Evolutionary conservation across 2,888 invertebrate species (phyloP).

Genomic region (Andricus quercusramuli): DNA sequence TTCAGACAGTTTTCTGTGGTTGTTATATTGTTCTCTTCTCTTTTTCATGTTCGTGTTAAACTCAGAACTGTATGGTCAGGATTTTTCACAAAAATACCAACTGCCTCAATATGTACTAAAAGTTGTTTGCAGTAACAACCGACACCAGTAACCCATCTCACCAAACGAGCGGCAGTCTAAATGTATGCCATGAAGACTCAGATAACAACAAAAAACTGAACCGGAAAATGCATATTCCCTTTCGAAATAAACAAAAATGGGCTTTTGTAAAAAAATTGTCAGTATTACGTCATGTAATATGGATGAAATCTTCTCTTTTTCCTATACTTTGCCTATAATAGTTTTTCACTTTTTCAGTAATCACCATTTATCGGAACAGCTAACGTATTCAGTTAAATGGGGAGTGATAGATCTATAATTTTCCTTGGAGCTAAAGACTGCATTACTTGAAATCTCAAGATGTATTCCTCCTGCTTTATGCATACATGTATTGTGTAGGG

Average conservation of each 20-base stretch:
- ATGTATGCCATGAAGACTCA: background rate
- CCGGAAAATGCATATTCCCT: background rate
- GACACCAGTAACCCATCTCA: background rate
- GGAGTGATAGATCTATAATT: background rate
- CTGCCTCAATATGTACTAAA: background rate
- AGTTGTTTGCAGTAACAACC: background rate
- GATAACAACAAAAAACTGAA: background rate
- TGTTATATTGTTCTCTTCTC: background rate
- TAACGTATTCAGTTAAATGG: background rate
- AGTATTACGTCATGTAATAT: background rate
- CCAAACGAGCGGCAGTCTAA: background rate
- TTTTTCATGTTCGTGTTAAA: background rate
- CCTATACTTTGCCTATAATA: background rate
- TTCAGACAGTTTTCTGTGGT: too few relatives aligned
- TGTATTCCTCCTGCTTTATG: background rate
- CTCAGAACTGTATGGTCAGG: background rate
- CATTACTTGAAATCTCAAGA: background rate
- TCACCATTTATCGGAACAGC: too few relatives aligned
- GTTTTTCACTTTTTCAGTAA: too few relatives aligned
- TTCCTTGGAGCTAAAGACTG: background rate
- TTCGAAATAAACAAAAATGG: too few relatives aligned
- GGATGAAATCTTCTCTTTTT: background rate
- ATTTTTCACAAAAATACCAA: slow-evolving; percentile 1
- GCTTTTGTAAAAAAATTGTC: too few relatives aligned
- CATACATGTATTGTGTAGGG: background rate